Evolutionary conservation across 92 coral and sea anemone genomes (phyloP), one percentile per base, ranked within the genome.

Genomic region (Plumapathes pennacea): DNA sequence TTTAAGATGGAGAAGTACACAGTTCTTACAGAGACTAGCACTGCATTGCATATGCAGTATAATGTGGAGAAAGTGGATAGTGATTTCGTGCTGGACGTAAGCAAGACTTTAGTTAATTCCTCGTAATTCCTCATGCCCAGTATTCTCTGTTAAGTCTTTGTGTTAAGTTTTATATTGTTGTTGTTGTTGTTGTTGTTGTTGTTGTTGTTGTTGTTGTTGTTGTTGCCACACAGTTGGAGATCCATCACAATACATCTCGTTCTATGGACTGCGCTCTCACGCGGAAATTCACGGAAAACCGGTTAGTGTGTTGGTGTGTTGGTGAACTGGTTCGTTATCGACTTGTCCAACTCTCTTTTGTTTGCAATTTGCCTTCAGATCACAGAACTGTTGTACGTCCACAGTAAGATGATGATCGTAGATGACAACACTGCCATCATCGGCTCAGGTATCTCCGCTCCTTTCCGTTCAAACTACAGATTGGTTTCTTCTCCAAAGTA

Each of bases 331-430:
- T 21, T 48, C 27, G 29, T 63, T 34, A 4, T 23, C 19, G 2
- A 4, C 11, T 29, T 26, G 17, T 30, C 3, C 5, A 7, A 31
- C 47, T 41, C 10, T 32, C 24, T 9, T 13, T 10, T 23, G 29
- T 19, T 18, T 34, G 1, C 45, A 29, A 34, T 53, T 20, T n/a
- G 4, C 46, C 29, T 39, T 3, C 71, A 91, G 97, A 82, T 87
- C 38, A 91, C 92, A 6, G 96, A 91, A 50, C 60, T 91, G 46
- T 82, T 91, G 53, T 91, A 91, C 42, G 97, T 91, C 0, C 97
- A 91, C 69, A 88, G 90, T 24, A 91, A 91, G 61, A 70, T 91
- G 76, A 79, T 91, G 97, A 72, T 91, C 39, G 97, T 76, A 4
- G 97, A 91, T 46, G 97, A 91, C 46, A 69, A 77, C 54, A 82